Evolutionary conservation across 2,888 invertebrate genomes (phyloP).

Genomic region (Tridacna gigas): DNA sequence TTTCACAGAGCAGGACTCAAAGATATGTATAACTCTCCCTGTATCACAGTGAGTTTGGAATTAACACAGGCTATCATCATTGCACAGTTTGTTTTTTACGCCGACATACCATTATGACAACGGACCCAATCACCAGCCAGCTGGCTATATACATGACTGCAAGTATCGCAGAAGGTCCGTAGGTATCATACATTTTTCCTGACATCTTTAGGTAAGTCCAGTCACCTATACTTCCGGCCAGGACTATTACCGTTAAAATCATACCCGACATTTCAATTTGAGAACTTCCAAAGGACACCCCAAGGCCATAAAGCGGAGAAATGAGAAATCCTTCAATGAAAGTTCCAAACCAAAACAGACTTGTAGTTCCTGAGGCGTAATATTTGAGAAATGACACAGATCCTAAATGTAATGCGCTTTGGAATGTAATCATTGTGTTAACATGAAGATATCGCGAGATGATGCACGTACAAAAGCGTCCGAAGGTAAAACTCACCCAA

Average conservation of each 20-base stretch:
- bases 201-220: conserved; percentile 39
- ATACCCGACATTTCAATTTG: conserved; percentile 46
- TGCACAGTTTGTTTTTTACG: background rate
- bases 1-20: too few species aligned
- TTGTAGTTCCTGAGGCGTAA: conserved; percentile 14
- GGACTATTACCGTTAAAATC: conserved; percentile 45
- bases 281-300: conserved; percentile 44
- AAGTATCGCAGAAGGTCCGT: conserved; percentile 34
- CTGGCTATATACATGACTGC: background rate
- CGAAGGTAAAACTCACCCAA: conserved; percentile 49
- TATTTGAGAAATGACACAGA: conserved; percentile 20
- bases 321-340: conserved; percentile 38
- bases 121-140: background rate
- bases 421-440: conserved; percentile 25
- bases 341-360: conserved; percentile 35
- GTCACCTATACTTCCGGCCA: conserved; percentile 50
- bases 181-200: conserved; percentile 43
- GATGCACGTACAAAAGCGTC: conserved; percentile 44
- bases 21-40: too few species aligned
- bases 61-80: too few species aligned
- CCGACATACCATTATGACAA: background rate
- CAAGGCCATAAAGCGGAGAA: conserved; percentile 49
- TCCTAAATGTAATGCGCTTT: background rate
- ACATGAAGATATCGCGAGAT: conserved; percentile 33
- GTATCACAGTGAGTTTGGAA: too few species aligned